Conservation (phyloP, 2,888 invertebrate genomes). For the Patella pellucida region DNA sequence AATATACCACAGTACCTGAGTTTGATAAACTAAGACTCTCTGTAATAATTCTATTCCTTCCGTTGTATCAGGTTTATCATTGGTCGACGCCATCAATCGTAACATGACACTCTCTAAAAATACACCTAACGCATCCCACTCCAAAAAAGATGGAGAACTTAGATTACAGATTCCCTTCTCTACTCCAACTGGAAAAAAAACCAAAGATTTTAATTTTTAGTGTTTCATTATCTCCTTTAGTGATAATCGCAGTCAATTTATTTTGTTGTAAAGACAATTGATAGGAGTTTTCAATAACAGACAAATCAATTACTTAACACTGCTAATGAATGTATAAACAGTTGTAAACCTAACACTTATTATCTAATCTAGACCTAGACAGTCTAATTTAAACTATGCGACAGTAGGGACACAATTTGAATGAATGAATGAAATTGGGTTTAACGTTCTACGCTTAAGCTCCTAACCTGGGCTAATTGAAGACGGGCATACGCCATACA, state of each 20-base stretch:
- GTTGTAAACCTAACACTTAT: too few species aligned
- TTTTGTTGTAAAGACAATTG: background rate
- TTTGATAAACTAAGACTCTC: conserved; percentile 82
- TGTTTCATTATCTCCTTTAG: background rate
- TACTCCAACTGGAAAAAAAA: conserved; percentile 28
- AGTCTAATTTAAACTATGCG: too few species aligned
- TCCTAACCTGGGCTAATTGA: too few species aligned
- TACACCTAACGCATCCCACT: conserved; percentile 70
- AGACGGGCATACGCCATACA: too few species aligned
- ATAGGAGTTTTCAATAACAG: background rate
- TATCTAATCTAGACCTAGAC: too few species aligned
- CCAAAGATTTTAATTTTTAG: background rate
- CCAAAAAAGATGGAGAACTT: conserved; percentile 78
- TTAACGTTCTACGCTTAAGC: too few species aligned
- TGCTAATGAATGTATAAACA: too few species aligned
- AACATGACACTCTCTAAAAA: conserved; percentile 85
- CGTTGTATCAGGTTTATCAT: conserved; percentile 77
- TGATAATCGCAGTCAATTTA: background rate
- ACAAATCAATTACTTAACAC: too few species aligned
- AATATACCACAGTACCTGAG: conserved; percentile 75
- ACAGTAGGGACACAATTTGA: too few species aligned
- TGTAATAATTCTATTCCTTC: conserved; percentile 84
- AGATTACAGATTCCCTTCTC: conserved; percentile 72
- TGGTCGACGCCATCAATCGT: conserved; percentile 79
- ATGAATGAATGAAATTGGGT: too few species aligned